Base-by-base conservation (phyloP, 1,140 invertebrate species). In the Drosophila sucinea region DNA sequence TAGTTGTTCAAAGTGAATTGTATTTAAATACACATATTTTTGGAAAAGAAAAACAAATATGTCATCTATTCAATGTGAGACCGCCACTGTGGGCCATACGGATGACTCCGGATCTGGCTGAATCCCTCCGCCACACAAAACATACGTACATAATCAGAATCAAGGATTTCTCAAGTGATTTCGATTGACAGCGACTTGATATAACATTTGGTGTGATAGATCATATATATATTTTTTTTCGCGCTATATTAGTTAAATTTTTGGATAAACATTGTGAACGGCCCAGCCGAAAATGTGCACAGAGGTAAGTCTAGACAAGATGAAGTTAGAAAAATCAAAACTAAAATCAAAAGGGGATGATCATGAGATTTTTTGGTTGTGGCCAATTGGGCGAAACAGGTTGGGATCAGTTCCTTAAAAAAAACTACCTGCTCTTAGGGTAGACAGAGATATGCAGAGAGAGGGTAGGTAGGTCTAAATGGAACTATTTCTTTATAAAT, bases 281-380 rank as follows among this genome's bases (percentile, higher is more conserved):
- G 83, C 83, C 51, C 79, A 83, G 83, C 83, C 83, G 77, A 89
- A 83, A 84, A 89, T 89, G 84, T 89, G 84, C 84, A 89, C 84
- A 68, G 84, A 89, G 84, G 84, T 89, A 71, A 89, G 84, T 80
- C 44, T 17, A 17, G 17, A 27, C 44, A 10, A 51, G 44, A 51
- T 27, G 27, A 51, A 51, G 7, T 51, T 51, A 27, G n/a, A 41
- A 51, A 51, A 23, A 51, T 8, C 4, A 2, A 51, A 44, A 44
- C 5, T 17, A 17, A 17, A 44, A 17, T 6, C 4, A 1, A 3
- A 27, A 10, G 23, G 44, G 44, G 44, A 47, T 25, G 44, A 51
- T 27, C 23, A n/a, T 51, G 23, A 51, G 25, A 51, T 27, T 27
- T 27, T 27, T 5, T 6, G 3, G 5, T 47, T 47, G 17, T 23